Evolutionary conservation across 2,113 vertebrate genomes (phyloP), one percentile per base, ranked within the genome.

Genomic region (Apus apus): DNA sequence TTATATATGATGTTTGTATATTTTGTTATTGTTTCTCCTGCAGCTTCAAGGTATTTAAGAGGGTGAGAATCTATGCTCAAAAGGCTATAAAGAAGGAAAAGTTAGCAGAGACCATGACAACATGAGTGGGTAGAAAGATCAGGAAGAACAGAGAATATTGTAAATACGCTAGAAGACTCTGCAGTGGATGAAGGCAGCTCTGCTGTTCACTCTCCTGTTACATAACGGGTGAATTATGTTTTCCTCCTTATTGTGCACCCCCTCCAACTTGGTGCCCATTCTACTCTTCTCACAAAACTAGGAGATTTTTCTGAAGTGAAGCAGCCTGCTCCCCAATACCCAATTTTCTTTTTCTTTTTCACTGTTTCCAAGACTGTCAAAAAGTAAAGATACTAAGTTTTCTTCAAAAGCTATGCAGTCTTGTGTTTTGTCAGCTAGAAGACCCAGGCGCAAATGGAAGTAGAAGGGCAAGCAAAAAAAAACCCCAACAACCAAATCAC

Each of bases 21-120:
- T 92, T 94, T 93, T 94, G 18, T 11, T 89, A 92, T 75, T 95
- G 80, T 94, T 96, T 93, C 87, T 92, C 89, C 38, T 91, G 89
- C 65, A 92, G 30, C 53, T 92, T 89, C 23, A 73, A 90, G 77
- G 72, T 83, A 93, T 94, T 94, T 89, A 90, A 87, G 91, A 94
- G 94, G 77, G 87, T 91, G 77, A 94, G 46, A 95, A 91, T 87
- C 50, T 87, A 79, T 46, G 46, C 58, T 66, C 45, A 73, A 93
- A 94, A 91, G 54, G 13, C 62, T 34, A 73, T 85, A 87, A 94
- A 94, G 36, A 71, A 36, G 68, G n/a, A 62, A 89, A 89, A 95
- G 45, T 78, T 91, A 82, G 60, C 54, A 85, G 60, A 88, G 87
- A 46, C 77, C 43, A 81, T 0, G 3, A 87, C 74, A 94, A 82